phyloP scores from a whole-genome alignment of 1,140 invertebrate species.

The Ceratina australensis region DNA sequence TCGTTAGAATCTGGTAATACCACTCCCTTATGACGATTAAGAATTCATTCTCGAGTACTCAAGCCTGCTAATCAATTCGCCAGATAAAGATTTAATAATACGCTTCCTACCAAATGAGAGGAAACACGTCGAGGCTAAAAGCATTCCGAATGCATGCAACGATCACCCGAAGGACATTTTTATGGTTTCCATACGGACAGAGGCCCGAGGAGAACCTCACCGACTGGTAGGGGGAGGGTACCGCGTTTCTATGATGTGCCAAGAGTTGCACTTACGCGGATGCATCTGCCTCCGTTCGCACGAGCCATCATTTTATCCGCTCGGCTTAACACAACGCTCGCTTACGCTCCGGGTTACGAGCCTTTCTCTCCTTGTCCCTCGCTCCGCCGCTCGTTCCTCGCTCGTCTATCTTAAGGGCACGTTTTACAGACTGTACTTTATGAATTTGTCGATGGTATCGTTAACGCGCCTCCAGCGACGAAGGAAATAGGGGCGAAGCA shows the following conservation, averaged over 20 bases:
- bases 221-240: too few species aligned
- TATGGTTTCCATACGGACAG: constrained; percentile 28
- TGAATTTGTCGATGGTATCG: constrained; percentile 66
- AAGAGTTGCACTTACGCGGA: constrained; percentile 67
- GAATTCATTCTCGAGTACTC: not conserved
- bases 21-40: not conserved
- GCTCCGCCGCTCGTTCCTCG: not conserved
- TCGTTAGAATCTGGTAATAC: not conserved
- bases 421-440: constrained; percentile 63
- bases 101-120: too few species aligned
- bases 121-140: not conserved
- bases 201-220: not conserved
- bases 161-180: constrained; percentile 33
- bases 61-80: too few species aligned
- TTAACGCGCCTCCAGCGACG: constrained; percentile 51
- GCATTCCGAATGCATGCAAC: constrained; percentile 2
- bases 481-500: too few species aligned
- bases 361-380: not conserved
- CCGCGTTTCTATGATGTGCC: constrained; percentile 56
- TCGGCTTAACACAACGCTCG: constrained; percentile 53
- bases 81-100: too few species aligned
- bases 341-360: constrained; percentile 55
- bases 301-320: constrained; percentile 58
- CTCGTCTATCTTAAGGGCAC: constrained; percentile 49
- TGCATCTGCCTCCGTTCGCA: constrained; percentile 46